Base-by-base conservation (phyloP, 30 jellyfish, hydroid and myxozoan genomes). In the Aurelia aurita complex sp. Pacific region DNA sequence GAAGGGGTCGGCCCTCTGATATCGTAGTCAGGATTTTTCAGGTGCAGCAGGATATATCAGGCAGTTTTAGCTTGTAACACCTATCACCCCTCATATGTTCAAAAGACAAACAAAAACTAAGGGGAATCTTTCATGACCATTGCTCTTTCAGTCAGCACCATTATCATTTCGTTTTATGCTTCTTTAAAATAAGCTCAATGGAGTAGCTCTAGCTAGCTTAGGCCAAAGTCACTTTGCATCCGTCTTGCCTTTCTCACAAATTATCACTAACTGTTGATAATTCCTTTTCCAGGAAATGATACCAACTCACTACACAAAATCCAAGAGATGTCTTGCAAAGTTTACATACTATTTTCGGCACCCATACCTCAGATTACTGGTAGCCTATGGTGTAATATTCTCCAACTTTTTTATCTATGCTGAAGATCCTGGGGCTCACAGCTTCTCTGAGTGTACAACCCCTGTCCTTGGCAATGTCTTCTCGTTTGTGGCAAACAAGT, bases 361-460 rank as follows among this genome's bases (percentile, higher is more conserved):
- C 66, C 98, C 98, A 59, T 92, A 86, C 33, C 67, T 87, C 77
- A 88, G 98, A 10, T 6, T 92, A 50, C 89, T 92, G 75, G 69
- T 92, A 7, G 95, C 98, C 1, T 92, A 92, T 79, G 92, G 92
- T 61, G 98, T 92, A 19, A 92, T 95, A 23, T 10, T 92, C 32
- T 92, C 97, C 63, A 92, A 92, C 71, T 92, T 92, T 87, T 64
- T 81, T 71, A 92, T 92, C 32, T 92, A 92, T 76, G 98, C 98
- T 7, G 98, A 92, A 61, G 98, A 92, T 69, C 98, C 98, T 10
- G 97, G 86, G 10, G 98, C 98, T 2, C 98, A 92, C 71, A 92
- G 98, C 69, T 69, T 72, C 43, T 67, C 95, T 23, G 95, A 75
- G 51, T 87, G 97, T 66, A 79, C 81, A 15, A 80, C 86, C 12